Base-by-base conservation (phyloP, 2,888 invertebrate species). In the Apeira syringaria region DNA sequence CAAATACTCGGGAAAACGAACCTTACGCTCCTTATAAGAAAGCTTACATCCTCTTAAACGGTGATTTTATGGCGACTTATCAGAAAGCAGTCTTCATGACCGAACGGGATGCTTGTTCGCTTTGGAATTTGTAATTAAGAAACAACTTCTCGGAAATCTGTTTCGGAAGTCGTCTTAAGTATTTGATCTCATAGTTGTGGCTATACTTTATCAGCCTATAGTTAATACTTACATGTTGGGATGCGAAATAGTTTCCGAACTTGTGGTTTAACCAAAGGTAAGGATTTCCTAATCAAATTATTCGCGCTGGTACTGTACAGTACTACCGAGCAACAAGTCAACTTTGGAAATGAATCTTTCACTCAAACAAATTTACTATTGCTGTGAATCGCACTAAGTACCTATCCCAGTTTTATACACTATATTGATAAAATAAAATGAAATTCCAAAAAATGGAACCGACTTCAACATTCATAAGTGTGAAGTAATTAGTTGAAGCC, bases 101-200 rank as follows among this genome's bases (percentile, higher is more conserved):
- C 50, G 47, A 51, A 59, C 41, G 27, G 56, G 68, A 73, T 73
- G 72, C 65, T 67, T 67, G 68, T 64, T 70, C 65, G 68, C 65
- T 66, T 68, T 45, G 80, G 82, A 85, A 85, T 83, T 80, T 72
- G 74, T 71, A 83, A 84, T 84, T 83, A 83, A 78, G 78, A 79
- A 74, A 76, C 74, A 73, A 69, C 73, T 68, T 73, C 69, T 74
- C 47, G 57, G 71, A 79, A 80, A 79, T 81, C 74, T 71, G 75
- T 77, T 79, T 74, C 71, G 70, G 53, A 72, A 75, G 63, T 71
- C 62, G 29, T 51, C 52, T 53, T 34, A 74, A 77, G 74, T 75
- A 74, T 75, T 73, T 69, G 64, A 67, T 75, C 70, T 74, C 62
- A 61, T 64, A 64, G 47, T 55, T 54, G 58, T 47, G 64, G 68